Evolutionary conservation across 2,888 invertebrate species (phyloP).

Genomic region (Drosophila mimetica): DNA sequence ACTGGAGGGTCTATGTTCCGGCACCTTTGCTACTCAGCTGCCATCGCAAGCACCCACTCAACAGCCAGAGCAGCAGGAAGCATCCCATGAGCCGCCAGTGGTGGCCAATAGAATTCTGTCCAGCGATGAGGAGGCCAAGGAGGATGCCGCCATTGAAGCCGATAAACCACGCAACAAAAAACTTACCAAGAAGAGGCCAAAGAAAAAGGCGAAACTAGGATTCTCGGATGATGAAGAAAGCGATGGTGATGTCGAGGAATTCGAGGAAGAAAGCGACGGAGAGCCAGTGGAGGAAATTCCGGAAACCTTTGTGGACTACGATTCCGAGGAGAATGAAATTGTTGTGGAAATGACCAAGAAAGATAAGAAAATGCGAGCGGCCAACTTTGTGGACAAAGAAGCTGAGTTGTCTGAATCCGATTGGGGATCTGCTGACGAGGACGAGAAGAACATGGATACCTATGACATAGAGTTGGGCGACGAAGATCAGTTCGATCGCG

Average conservation of each 20-base stretch:
- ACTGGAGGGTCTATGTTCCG: conserved; percentile 86
- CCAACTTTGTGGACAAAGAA: conserved; percentile 94
- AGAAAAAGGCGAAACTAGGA: conserved; percentile 82
- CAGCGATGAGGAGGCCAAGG: conserved; percentile 84
- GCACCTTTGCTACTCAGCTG: conserved; percentile 84
- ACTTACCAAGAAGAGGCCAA: conserved; percentile 78
- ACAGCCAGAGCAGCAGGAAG: not conserved
- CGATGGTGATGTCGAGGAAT: conserved; percentile 60
- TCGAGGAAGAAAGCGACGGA: conserved; percentile 65
- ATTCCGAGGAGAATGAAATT: conserved; percentile 94
- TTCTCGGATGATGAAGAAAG: conserved; percentile 83
- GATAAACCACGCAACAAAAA: conserved; percentile 76
- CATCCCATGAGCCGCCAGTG: conserved; percentile 8
- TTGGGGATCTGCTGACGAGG: conserved; percentile 95
- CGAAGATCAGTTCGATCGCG: conserved; percentile 91
- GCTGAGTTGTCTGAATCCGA: conserved; percentile 97
- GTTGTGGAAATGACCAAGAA: conserved; percentile 82
- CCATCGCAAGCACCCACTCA: conserved; percentile 44
- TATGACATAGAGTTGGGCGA: conserved; percentile 95
- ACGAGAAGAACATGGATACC: conserved; percentile 91
- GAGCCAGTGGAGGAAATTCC: conserved; percentile 83
- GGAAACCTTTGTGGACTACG: conserved; percentile 88
- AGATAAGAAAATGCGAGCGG: conserved; percentile 84
- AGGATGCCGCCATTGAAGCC: not conserved
- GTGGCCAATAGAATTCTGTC: conserved; percentile 84